Base-by-base conservation (phyloP, 2,888 invertebrate genomes). In the Drosophila pegasa region DNA sequence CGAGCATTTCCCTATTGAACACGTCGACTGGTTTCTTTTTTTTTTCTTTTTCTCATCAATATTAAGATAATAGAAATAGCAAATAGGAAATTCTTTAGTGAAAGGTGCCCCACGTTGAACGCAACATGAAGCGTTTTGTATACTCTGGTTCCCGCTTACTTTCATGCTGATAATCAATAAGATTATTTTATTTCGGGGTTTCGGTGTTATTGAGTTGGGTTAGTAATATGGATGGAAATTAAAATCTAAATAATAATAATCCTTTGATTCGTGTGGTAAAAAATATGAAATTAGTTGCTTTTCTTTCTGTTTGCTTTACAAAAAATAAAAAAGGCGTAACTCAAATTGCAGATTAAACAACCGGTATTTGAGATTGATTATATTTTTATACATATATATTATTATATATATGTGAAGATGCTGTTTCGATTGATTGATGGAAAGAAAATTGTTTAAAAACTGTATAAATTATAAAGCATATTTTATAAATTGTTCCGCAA, bases 1-100 rank as follows among this genome's bases (percentile, higher is more conserved):
- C 22, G 9, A 61, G 18, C 37, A 22, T 48, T 48, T 58, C 12
- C 57, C 20, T 27, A 40, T 40, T 38, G 14, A 25, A 25, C 22
- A 16, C 45, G n/a, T 22, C 18, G 43, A 60, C 51, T 20, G 45
- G 29, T 18, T 1, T 29, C 27, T 20, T 5, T 5, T 3, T 27
- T 16, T 27, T 16, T n/a, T n/a, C 20, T 40, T 25, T 40, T 31
- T 20, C 29, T 6, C 12, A 43, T 16, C 27, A 20, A 29, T 12
- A 45, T 27, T 18, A 33, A 56, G 12, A 50, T 48, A 43, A 60
- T 48, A 48, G 20, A 38, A 45, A 38, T 18, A 35, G 29, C 16
- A 29, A 35, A 18, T 29, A 25, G 43, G 29, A 50, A 63, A 43
- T 37, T 29, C 50, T 50, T 10, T 31, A 25, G 55, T 55, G 43